Base-by-base conservation (phyloP, 1,140 invertebrate species). In the Drusus annulatus region DNA sequence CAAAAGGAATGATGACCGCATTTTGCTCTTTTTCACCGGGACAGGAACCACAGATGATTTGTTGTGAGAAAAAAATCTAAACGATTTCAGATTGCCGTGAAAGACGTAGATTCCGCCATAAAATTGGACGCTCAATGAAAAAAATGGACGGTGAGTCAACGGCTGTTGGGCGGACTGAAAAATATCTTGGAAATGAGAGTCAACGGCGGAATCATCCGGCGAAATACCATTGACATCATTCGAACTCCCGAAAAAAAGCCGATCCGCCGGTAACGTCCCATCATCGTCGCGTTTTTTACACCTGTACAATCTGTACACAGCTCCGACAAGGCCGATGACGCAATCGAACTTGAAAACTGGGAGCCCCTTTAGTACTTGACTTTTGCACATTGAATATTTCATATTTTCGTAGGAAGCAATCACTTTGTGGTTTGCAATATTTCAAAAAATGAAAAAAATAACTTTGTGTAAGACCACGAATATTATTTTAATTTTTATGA, bases 301-400 rank as follows among this genome's bases (percentile, higher is more conserved):
- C 69, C 50, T 56, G 52, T 69, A 50, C 4, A 50, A 16, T 65
- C 71, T 28, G 63, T 45, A 45, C 36, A 10, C 13, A 45, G 36
- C 36, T 45, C 36, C 36, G n/a, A 69, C 81, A 82, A 82, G 81
- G 81, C 54, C 81, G 81, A 65, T 82, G 81, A 82, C 81, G 81
- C 78, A 82, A 82, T 78, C 68, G 23, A 63, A 65, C 79, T 31
- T 63, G 62, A 63, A 63, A 63, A 63, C 62, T 28, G 15, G 8
- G 21, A 63, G 62, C n/a, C 36, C 8, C 31, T 17, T 25, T 21
- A 45, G 36, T 54, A 54, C 19, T 16, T 19, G 71, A 28, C 71
- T 74, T 74, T 74, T 58, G 19, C 68, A 45, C 36, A 45, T 13
- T 10, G 13, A 10, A 45, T 45, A 13, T 45, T 45, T 45, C 36